Base-by-base conservation (phyloP, 2,797 vertebrate species). In the Ctenochaetus hawaiiensis region DNA sequence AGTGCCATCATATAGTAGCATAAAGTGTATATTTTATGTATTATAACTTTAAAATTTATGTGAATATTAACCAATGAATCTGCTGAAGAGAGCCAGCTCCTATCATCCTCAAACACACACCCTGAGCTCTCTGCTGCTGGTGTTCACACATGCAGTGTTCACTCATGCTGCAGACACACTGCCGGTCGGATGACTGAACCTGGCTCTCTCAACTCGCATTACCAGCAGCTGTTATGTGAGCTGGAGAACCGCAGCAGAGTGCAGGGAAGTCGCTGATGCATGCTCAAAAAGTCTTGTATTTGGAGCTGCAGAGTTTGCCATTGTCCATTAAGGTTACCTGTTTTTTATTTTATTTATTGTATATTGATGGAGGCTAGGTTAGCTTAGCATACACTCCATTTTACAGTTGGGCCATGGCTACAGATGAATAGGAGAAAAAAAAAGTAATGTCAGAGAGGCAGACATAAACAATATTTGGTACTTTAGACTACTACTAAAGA, bases 161-260 rank as follows among this genome's bases (percentile, higher is more conserved):
- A 76, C 78, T 78, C 82, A 85, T 75, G 75, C 78, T 71, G 70
- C 68, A 86, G 69, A 69, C 48, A 44, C 78, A 26, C 45, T 47
- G 57, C 74, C 20, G n/a, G 58, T 72, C 14, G 37, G 16, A 44
- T 52, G 63, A 83, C 44, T 75, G 64, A 78, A 58, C 64, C 71
- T 53, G 68, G 71, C 71, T 72, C 78, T 44, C 75, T 63, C 59
- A 72, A 43, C 62, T 67, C 47, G 18, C 68, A 61, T 78, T 75
- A 80, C 61, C 74, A 67, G 69, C 71, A 84, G 66, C 79, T 84
- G 66, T 63, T 83, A 71, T 44, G 47, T 69, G 34, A 77, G 67
- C 60, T 67, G 62, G 9, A 73, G 66, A 80, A 48, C 22, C 44
- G 52, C 58, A 56, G 53, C 30, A 30, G n/a, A 67, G 76, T 65